These are phyloP conservation scores for Abrostola tripartita DNA, from an alignment of 2,888 invertebrate genomes.

Conservation along the genomic window DNA sequence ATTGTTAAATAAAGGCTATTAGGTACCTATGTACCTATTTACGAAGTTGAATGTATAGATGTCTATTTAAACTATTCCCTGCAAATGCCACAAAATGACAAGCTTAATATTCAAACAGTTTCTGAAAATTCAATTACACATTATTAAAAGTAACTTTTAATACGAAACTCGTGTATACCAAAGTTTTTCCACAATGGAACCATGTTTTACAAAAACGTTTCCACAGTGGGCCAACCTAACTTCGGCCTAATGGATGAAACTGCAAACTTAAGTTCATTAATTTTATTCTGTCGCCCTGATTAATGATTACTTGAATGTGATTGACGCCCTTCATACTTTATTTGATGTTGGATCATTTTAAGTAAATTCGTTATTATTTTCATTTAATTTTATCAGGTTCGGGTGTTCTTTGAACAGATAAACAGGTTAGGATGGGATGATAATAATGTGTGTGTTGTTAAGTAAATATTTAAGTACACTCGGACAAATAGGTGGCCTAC, in stretches of 20 bases:
- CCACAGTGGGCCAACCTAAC: conserved; percentile 19
- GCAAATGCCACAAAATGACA: no score
- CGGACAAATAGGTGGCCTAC: no score
- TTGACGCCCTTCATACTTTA: conserved; percentile 38
- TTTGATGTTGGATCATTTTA: conserved; percentile 12
- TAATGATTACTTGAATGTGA: conserved; percentile 34
- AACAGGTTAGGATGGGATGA: background rate
- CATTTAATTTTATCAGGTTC: background rate
- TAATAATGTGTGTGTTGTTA: no score
- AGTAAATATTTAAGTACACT: no score
- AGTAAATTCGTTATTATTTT: conserved; percentile 9
- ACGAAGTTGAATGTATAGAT: no score
- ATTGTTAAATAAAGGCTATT: no score
- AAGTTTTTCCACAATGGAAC: no score
- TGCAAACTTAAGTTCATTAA: conserved; percentile 42
- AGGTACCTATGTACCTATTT: no score
- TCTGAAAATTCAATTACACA: background rate
- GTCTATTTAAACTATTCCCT: no score
- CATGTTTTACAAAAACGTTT: conserved; percentile 21
- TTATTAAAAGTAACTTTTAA: conserved; percentile 26
- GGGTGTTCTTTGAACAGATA: background rate
- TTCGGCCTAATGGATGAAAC: conserved; percentile 43
- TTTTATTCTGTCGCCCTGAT: conserved; percentile 38
- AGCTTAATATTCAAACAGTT: no score
- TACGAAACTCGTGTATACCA: conserved; percentile 25